Evolutionary conservation across 2,888 invertebrate genomes (phyloP), one percentile per base, ranked within the genome.

Genomic region (Graphium colonna): DNA sequence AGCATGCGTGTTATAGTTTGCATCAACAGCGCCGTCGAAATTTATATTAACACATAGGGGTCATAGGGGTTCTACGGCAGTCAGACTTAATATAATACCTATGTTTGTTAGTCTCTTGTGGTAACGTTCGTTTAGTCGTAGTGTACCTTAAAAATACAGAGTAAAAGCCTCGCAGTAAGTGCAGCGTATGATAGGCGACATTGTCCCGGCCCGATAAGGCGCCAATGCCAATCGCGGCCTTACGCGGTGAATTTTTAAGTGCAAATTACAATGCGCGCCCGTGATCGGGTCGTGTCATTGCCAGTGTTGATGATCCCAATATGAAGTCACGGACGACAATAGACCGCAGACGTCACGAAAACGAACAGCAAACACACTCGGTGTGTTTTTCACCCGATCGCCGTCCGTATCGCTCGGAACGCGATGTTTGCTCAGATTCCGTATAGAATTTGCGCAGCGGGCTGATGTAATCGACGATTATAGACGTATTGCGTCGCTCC

Each of bases 341-440:
- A 71, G 64, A 62, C 62, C 12, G 33, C 9, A 3, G 60, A 62
- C 75, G 79, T 76, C 79, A 75, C 73, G 12, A 9, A 33, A 68
- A 69, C 62, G 67, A 62, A 68, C 73, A 73, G 73, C 74, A 68
- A 74, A 76, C 71, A 77, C 71, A 71, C 73, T 72, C 64, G 67
- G 69, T 64, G 70, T 79, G 75, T 79, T 79, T 75, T 79, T 77
- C 76, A 69, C 67, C 61, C n/a, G n/a, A n/a, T n/a, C n/a, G n/a
- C n/a, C n/a, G n/a, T n/a, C 55, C 48, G 55, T 50, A 48, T 59
- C 61, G 71, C 65, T 72, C 61, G 71, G 64, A 74, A 77, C 73
- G 71, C 69, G 73, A 60, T 84, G 74, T 85, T 88, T 85, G 72
- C 73, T 77, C 81, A 85, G 81, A 79, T 82, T 83, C 79, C 67